Evolutionary conservation across 2,797 vertebrate species (phyloP).

Genomic region (Cyclura pinguis): DNA sequence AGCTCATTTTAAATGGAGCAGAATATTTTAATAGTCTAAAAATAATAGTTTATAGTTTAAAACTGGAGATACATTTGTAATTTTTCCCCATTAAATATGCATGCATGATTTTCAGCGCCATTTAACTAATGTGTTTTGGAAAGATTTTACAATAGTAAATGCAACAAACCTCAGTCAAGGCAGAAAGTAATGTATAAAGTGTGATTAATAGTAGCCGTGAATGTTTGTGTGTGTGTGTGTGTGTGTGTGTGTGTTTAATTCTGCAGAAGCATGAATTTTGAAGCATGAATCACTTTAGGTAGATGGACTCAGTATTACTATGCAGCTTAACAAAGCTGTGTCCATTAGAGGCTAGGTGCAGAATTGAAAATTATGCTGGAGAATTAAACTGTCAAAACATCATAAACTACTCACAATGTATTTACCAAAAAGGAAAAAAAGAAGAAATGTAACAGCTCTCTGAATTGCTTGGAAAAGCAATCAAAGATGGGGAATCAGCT

Average conservation of each 20-base stretch:
- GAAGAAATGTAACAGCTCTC: conserved; percentile 30
- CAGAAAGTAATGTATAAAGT: conserved; percentile 63
- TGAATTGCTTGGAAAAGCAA: conserved; percentile 49
- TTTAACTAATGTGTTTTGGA: conserved; percentile 80
- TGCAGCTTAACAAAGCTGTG: conserved; percentile 51
- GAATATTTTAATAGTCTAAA: conserved; percentile 78
- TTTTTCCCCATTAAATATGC: conserved; percentile 78
- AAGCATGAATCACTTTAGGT: conserved; percentile 66
- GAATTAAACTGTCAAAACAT: conserved; percentile 66
- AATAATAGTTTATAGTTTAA: conserved; percentile 74
- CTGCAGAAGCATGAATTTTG: conserved; percentile 66
- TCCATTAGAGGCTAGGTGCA: conserved; percentile 57
- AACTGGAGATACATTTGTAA: conserved; percentile 71
- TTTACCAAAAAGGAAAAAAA: conserved; percentile 41
- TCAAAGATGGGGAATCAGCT: conserved; percentile 24
- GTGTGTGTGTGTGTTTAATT: conserved; percentile 64
- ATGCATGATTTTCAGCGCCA: conserved; percentile 76
- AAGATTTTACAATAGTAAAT: conserved; percentile 76
- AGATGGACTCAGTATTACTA: conserved; percentile 62
- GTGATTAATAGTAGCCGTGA: conserved; percentile 64
- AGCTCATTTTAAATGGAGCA: conserved; percentile 76
- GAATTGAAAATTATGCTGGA: conserved; percentile 63
- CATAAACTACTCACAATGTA: conserved; percentile 59
- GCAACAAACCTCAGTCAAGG: conserved; percentile 74
- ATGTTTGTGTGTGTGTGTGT: conserved; percentile 54